phyloP scores from a whole-genome alignment of 2,888 invertebrate genomes.

The Eurois occulta region DNA sequence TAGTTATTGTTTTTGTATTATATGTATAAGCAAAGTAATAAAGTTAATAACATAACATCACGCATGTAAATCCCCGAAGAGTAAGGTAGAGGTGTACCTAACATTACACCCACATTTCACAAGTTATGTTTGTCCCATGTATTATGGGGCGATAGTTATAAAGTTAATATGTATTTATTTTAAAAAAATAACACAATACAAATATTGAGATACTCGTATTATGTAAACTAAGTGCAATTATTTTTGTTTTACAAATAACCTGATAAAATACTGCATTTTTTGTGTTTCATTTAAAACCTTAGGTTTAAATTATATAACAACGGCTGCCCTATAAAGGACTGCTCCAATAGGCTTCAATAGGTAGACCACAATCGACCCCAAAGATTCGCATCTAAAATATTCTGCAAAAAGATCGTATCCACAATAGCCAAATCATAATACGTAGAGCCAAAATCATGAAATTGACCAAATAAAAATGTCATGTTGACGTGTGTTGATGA shows the following conservation, averaged over 20 bases:
- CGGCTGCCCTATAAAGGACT: background rate
- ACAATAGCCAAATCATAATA: too few species aligned
- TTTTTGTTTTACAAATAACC: constrained; percentile 14
- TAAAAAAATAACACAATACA: constrained; percentile 1
- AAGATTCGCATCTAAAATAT: background rate
- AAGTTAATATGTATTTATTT: background rate
- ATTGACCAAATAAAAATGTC: constrained; percentile 1
- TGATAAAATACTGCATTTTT: constrained; percentile 13
- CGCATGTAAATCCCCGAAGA: background rate
- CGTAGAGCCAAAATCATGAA: background rate
- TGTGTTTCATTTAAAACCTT: constrained; percentile 21
- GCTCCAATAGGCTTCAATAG: background rate
- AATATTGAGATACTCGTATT: constrained; percentile 46
- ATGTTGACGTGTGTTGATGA: background rate
- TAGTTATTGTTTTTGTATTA: background rate
- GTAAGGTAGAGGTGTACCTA: background rate
- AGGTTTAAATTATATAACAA: background rate
- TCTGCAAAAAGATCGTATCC: background rate
- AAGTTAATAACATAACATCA: background rate
- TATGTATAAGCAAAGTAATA: background rate
- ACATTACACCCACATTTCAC: background rate
- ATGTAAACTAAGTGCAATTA: constrained; percentile 35
- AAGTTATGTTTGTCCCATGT: background rate
- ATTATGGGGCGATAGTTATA: background rate
- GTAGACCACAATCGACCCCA: background rate